Conservation (phyloP, 2,113 vertebrate species). For the Ellobius talpinus region DNA sequence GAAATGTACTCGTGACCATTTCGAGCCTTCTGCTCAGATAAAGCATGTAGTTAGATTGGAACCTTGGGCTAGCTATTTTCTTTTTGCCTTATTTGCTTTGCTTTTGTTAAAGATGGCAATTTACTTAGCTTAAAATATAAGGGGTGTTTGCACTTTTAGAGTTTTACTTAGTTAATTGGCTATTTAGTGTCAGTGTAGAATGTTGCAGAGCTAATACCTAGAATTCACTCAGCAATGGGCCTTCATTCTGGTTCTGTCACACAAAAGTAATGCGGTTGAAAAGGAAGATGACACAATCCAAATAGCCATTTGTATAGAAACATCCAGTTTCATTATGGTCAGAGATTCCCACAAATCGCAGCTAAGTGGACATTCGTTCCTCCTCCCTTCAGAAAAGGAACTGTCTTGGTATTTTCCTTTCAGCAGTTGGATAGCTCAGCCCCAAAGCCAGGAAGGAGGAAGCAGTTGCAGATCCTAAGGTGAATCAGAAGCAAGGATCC, state of each 20-base stretch:
- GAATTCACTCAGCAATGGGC: background rate
- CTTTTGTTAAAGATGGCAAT: constrained; percentile 20
- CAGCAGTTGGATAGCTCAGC: background rate
- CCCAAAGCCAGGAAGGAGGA: no score
- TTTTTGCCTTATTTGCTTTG: background rate
- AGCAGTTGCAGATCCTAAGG: background rate
- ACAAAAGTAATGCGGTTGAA: background rate
- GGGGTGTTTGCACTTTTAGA: background rate
- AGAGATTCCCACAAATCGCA: background rate
- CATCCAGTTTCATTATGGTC: background rate
- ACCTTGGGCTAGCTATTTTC: background rate
- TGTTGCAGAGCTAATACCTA: background rate
- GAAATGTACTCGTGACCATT: background rate
- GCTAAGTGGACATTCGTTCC: no score
- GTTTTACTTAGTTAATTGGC: background rate
- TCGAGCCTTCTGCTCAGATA: constrained; percentile 7
- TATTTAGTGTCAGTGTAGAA: background rate
- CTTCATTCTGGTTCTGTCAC: background rate
- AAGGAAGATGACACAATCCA: background rate
- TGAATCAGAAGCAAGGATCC: background rate
- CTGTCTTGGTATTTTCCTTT: background rate
- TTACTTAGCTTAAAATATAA: constrained; percentile 35
- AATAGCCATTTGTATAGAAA: background rate
- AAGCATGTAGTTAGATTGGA: background rate
- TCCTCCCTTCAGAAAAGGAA: background rate